Evolutionary conservation across 2,888 invertebrate species (phyloP).

Genomic region (Agrochola lychnidis): DNA sequence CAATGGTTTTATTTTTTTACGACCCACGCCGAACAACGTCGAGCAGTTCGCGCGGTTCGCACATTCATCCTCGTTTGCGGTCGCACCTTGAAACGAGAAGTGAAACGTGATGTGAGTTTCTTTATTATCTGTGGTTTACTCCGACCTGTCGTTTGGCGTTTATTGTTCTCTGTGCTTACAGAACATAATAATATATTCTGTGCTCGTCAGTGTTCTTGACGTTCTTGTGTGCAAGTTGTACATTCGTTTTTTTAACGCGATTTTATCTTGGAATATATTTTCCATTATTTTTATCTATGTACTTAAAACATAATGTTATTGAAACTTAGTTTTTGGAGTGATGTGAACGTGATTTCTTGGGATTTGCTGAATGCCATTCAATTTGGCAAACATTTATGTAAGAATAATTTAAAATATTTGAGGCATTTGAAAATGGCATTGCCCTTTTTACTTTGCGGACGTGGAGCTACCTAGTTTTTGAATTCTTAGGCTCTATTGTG

Average conservation of each 20-base stretch:
- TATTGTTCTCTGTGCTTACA: constrained; percentile 11
- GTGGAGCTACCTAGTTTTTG: constrained; percentile 59
- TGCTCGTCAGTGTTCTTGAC: constrained; percentile 33
- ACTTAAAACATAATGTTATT: constrained; percentile 35
- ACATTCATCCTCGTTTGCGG: neutral
- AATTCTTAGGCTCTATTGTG: neutral
- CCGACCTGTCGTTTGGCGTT: constrained; percentile 17
- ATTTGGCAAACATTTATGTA: constrained; percentile 52
- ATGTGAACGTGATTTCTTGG: constrained; percentile 27
- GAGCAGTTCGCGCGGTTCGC: neutral
- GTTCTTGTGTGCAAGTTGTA: constrained; percentile 45
- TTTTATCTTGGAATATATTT: constrained; percentile 43
- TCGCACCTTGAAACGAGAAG: neutral
- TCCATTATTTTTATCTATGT: constrained; percentile 31
- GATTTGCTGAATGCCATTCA: constrained; percentile 16
- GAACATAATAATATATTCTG: too few species aligned
- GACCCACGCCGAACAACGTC: neutral
- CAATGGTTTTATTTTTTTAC: neutral
- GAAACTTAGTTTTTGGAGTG: constrained; percentile 22
- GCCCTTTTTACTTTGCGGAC: constrained; percentile 64
- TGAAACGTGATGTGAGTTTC: constrained; percentile 24
- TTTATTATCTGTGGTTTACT: constrained; percentile 43
- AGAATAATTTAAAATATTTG: constrained; percentile 35
- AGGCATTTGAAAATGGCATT: constrained; percentile 59
- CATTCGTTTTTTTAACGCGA: constrained; percentile 13